phyloP scores from a whole-genome alignment of 2,888 invertebrate species.

The Mesorhabditis spiculigera region DNA sequence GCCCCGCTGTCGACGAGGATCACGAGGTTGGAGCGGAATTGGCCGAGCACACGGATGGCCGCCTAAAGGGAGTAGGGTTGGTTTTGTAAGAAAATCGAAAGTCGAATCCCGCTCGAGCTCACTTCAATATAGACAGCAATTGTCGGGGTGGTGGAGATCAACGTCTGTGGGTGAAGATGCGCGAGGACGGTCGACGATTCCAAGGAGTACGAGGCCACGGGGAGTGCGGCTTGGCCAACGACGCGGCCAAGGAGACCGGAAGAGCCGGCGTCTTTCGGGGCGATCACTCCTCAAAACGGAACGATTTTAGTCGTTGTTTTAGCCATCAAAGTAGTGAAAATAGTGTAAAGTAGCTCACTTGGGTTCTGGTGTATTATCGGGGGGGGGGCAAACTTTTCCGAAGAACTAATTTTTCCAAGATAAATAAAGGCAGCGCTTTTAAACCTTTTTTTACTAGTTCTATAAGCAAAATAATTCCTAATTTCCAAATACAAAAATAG shows the following conservation, averaged over 20 bases:
- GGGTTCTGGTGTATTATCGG: too few species aligned
- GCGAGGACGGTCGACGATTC: slow-evolving; percentile 39
- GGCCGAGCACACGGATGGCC: slow-evolving; percentile 30
- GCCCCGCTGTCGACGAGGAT: slow-evolving; percentile 45
- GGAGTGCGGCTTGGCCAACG: slow-evolving; percentile 41
- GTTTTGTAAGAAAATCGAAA: not conserved
- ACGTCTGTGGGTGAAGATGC: slow-evolving; percentile 35
- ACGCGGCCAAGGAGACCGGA: slow-evolving; percentile 43
- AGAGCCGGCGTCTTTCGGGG: slow-evolving; percentile 48
- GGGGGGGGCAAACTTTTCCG: too few species aligned
- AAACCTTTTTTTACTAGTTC: too few species aligned
- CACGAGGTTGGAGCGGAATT: slow-evolving; percentile 44
- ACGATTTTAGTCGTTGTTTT: not conserved
- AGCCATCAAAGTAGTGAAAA: not conserved
- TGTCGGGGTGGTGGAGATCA: slow-evolving; percentile 46
- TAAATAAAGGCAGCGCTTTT: too few species aligned
- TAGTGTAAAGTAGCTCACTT: too few species aligned
- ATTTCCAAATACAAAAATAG: too few species aligned
- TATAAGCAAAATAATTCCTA: too few species aligned
- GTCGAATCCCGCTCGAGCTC: not conserved
- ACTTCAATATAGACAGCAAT: slow-evolving; percentile 42
- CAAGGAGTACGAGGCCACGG: slow-evolving; percentile 49
- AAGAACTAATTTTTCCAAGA: too few species aligned
- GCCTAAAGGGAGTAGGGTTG: not conserved
- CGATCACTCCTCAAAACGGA: slow-evolving; percentile 35